phyloP scores from a whole-genome alignment of 2,113 vertebrate genomes.

The Tupaia tana region DNA sequence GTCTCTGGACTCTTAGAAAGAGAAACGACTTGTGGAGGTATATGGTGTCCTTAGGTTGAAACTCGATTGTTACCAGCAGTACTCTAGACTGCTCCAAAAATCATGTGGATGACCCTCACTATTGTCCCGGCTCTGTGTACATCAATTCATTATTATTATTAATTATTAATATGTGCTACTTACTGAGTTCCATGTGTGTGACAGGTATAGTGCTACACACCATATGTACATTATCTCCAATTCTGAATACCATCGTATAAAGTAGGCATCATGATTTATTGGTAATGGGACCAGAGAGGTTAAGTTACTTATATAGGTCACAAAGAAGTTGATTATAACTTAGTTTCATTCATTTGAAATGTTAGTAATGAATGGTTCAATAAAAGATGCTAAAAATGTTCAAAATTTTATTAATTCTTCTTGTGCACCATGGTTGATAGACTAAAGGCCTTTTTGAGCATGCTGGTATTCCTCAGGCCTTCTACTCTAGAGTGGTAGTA shows the following conservation, averaged over 20 bases:
- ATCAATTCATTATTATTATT: not conserved
- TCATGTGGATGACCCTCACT: not conserved
- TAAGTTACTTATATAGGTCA: not conserved
- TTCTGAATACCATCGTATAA: not conserved
- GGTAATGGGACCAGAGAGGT: not conserved
- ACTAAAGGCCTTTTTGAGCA: not conserved
- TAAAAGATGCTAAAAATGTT: not conserved
- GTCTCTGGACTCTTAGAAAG: not conserved
- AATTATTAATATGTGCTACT: not conserved
- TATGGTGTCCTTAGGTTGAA: not conserved
- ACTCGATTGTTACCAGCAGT: not conserved
- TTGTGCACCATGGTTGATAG: not conserved
- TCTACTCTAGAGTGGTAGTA: not conserved
- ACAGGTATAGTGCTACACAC: not conserved
- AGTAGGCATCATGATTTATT: not conserved
- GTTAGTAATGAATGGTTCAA: not conserved
- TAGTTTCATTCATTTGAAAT: constrained; percentile 31
- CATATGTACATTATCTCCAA: not conserved
- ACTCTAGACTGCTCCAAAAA: not conserved
- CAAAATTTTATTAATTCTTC: constrained; percentile 22
- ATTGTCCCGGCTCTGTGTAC: not conserved
- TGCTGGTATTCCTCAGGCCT: not conserved
- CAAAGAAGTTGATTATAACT: constrained; percentile 23
- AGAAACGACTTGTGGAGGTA: not conserved
- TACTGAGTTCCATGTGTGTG: not conserved